Base-by-base conservation (phyloP, 2,113 vertebrate genomes). In the Ranitomeya imitator region DNA sequence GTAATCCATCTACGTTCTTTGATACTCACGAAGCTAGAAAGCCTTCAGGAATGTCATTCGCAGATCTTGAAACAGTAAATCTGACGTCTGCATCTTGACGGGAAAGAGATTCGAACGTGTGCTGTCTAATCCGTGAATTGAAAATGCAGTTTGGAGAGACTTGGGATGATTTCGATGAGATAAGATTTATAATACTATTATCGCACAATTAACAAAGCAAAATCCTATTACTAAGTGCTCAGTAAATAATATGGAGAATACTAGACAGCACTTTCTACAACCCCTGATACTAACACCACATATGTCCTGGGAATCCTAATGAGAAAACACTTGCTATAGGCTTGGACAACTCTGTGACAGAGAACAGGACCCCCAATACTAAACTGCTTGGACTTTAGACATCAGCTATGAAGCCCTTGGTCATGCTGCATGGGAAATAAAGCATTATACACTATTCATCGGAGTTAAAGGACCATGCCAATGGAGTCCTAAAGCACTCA, bases 1-100 rank as follows among this genome's bases (percentile, higher is more conserved):
- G 78, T 55, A 86, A 82, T 90, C 90, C 79, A 80, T 91, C 90
- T 90, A 2, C 82, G 88, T 86, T 90, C 90, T 88, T 69, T 69
- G 73, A 67, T 89, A 90, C 54, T 77, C 85, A 80, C 83, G 84
- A 26, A 85, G 88, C 52, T 45, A 16, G 79, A 90, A 92, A 88
- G 21, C 57, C 85, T 83, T 19, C 10, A 71, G 83, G 55, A 16
- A 52, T n/a, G 45, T 85, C 84, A 90, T 86, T 87, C 79, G 80
- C 82, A 23, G 89, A 76, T 87, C 71, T 81, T 88, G 78, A 83
- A 85, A 16, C 82, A 91, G 71, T 16, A 0, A 51, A 67, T 87
- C 90, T 90, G 85, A 90, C 87, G 87, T 55, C 0, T 84, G 73
- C 21, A 55, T 71, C 77, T 85, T 83, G 83, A 81, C 1, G 23